These are phyloP conservation scores for Scaptomyza caliginosa DNA, from an alignment of 2,888 invertebrate species.

Conservation along the genomic window DNA sequence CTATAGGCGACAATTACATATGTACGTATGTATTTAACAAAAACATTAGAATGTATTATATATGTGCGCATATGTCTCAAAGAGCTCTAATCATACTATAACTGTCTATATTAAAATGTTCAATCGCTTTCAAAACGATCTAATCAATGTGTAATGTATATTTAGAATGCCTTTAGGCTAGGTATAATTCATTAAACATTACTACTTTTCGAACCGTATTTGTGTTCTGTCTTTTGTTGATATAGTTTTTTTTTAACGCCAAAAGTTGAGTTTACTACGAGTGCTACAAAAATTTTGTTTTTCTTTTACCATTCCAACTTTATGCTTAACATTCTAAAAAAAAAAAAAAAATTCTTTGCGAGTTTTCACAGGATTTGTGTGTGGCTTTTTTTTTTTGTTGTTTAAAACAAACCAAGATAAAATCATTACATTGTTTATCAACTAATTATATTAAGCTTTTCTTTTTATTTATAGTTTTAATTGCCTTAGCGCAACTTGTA, in stretches of 20 bases:
- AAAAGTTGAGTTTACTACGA: conserved; percentile 48
- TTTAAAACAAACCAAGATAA: conserved; percentile 8
- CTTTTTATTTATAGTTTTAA: conserved; percentile 35
- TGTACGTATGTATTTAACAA: conserved; percentile 22
- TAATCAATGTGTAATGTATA: conserved; percentile 36
- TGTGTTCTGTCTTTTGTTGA: conserved; percentile 39
- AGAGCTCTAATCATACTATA: conserved; percentile 55
- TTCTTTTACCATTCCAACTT: conserved; percentile 9
- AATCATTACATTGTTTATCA: conserved; percentile 31
- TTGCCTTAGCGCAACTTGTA: conserved; percentile 59
- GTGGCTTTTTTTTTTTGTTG: conserved; percentile 54
- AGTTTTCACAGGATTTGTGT: conserved; percentile 73
- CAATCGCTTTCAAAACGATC: conserved; percentile 33
- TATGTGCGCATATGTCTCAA: conserved; percentile 43
- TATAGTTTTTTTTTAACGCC: conserved; percentile 36
- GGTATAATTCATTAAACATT: conserved; percentile 60
- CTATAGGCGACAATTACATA: conserved; percentile 23
- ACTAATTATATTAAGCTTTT: conserved; percentile 53
- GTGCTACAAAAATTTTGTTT: conserved; percentile 58
- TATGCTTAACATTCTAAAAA: conserved; percentile 38
- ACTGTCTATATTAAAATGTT: conserved; percentile 33
- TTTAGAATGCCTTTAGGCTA: conserved; percentile 58
- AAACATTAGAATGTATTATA: conserved; percentile 11
- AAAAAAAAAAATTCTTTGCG: conserved; percentile 19
- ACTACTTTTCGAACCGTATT: conserved; percentile 68